Evolutionary conservation across 2,888 invertebrate genomes (phyloP).

Genomic region (Eristalis pertinax): DNA sequence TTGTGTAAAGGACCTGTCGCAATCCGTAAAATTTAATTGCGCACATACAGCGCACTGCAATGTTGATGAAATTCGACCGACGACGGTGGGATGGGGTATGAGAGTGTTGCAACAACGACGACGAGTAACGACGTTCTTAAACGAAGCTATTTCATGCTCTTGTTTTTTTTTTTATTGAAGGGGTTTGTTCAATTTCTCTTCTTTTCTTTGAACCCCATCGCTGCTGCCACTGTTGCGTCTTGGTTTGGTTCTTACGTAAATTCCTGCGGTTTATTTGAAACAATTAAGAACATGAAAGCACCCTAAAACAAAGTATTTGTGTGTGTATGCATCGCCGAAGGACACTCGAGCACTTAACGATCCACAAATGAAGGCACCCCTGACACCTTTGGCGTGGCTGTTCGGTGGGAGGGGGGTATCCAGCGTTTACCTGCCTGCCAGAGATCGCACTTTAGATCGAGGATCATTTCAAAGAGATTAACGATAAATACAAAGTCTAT

Average conservation of each 20-base stretch:
- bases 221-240: background rate
- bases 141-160: constrained; percentile 47
- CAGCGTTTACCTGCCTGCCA: background rate
- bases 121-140: constrained; percentile 56
- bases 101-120: constrained; percentile 31
- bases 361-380: background rate
- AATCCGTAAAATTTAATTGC: constrained; percentile 70
- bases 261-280: constrained; percentile 55
- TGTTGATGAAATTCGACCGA: constrained; percentile 9
- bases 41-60: constrained; percentile 58
- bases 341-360: constrained; percentile 47
- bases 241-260: constrained; percentile 31
- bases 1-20: constrained; percentile 68
- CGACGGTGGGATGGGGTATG: background rate
- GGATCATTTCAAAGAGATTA: constrained; percentile 1
- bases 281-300: constrained; percentile 22
- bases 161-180: constrained; percentile 35
- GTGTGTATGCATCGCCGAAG: constrained; percentile 24
- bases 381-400: too few species aligned
- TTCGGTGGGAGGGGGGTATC: background rate
- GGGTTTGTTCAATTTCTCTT: constrained; percentile 6
- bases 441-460: constrained; percentile 6
- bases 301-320: constrained; percentile 5
- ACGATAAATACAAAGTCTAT: constrained; percentile 3
- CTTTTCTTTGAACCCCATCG: background rate